Evolutionary conservation across 2,113 vertebrate species (phyloP), one percentile per base, ranked within the genome.

Genomic region (Hyla sarda): DNA sequence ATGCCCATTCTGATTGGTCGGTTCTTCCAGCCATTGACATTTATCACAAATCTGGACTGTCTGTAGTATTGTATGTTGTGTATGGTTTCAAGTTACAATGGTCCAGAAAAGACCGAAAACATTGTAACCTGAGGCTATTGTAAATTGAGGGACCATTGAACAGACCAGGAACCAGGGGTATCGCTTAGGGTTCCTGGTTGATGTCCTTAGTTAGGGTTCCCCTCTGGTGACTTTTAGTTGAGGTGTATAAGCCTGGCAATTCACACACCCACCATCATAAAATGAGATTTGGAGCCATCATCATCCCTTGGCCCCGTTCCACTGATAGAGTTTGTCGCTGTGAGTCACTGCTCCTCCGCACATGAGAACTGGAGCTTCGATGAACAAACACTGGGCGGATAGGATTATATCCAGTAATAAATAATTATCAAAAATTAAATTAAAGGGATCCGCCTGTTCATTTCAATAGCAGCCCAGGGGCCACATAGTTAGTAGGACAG

Each of bases 331-430:
- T 77, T 50, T 32, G 19, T 77, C 74, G 19, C 28, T 52, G 14
- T 77, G 74, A 77, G 16, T 77, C 74, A 77, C 25, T 3, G 47
- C 74, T 77, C 25, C 16, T 52, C 16, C 30, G 17, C 7, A 77
- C 17, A 50, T 77, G 47, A 77, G 74, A 52, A 52, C 74, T 16
- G 41, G 41, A 41, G 3, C 41, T 41, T 8, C 54, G 62, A 67
- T 67, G 62, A 32, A 32, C 73, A 77, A 77, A 52, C 48, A 30
- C n/a, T 54, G 74, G 74, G 47, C 32, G 74, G 74, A 54, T 50
- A 16, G 47, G 54, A 50, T 50, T 75, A 50, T 47, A 47, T 50
- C 1, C 14, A 14, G 47, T 32, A 50, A 32, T 77, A 32, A 77
- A 77, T 77, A 21, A 52, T 74, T 48, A 21, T 1, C 72, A 12